Percentiles rank a stretch among this genome's conserved stretches.
phyloP scores from a whole-genome alignment of 2,797 vertebrate genomes.

The Prionace glauca region DNA sequence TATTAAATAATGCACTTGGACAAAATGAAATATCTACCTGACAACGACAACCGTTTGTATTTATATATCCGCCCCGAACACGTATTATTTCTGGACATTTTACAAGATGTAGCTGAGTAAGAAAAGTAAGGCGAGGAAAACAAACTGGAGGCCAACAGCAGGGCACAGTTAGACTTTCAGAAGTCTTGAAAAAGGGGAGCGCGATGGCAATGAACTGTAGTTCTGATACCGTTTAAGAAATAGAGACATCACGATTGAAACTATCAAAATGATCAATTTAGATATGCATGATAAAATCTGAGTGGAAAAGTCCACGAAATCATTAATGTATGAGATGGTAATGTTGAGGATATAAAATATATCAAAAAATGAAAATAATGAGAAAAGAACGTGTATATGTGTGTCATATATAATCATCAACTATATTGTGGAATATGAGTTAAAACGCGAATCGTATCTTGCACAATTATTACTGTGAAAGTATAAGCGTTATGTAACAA shows the following conservation, averaged over 20 bases:
- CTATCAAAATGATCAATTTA: neutral
- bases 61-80: neutral
- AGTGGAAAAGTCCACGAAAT: neutral
- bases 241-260: neutral
- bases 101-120: neutral
- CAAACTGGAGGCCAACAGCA: neutral
- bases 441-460: neutral
- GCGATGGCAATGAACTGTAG: neutral
- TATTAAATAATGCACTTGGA: no score
- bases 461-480: neutral
- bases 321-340: neutral
- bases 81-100: neutral
- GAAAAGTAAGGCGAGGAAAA: neutral
- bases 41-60: neutral
- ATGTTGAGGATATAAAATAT: neutral
- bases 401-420: neutral
- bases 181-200: neutral
- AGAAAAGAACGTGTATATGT: neutral
- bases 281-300: neutral
- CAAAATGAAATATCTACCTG: no score
- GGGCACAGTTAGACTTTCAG: neutral
- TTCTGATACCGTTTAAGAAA: neutral
- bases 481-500: neutral
- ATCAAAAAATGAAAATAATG: neutral
- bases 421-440: neutral